Evolutionary conservation across 2,797 vertebrate genomes (phyloP).

Genomic region (Leptodactylus fallax): DNA sequence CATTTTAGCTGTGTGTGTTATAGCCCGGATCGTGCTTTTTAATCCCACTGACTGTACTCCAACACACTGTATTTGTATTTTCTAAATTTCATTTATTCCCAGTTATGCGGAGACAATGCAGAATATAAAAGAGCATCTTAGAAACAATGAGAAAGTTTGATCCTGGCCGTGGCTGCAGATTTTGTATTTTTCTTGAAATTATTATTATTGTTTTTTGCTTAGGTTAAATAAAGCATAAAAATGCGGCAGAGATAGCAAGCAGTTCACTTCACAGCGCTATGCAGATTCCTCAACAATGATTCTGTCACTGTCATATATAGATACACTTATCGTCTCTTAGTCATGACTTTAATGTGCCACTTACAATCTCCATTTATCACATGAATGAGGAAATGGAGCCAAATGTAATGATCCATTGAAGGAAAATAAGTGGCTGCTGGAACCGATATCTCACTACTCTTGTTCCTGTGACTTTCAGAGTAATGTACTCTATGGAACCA

Average conservation of each 20-base stretch:
- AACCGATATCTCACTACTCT: conserved; percentile 70
- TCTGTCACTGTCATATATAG: conserved; percentile 34
- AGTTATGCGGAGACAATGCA: conserved; percentile 19
- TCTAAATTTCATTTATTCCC: conserved; percentile 69
- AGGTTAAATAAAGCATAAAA: conserved; percentile 39
- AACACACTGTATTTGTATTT: conserved; percentile 71
- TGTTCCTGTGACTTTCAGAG: conserved; percentile 61
- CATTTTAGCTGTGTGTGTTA: conserved; percentile 18
- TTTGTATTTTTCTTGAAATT: background rate
- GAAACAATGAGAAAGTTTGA: conserved; percentile 19
- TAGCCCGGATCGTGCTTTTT: conserved; percentile 68
- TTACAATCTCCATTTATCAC: conserved; percentile 49
- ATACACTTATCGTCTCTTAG: conserved; percentile 49
- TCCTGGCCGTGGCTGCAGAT: background rate
- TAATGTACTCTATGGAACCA: conserved; percentile 35
- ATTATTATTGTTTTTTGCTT: conserved; percentile 3
- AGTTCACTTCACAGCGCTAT: background rate
- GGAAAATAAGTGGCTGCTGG: conserved; percentile 46
- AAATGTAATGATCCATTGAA: conserved; percentile 51
- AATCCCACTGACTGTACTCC: conserved; percentile 71
- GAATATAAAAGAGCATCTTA: background rate
- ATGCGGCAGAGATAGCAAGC: background rate
- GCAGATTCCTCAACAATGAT: conserved; percentile 34
- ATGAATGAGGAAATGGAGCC: conserved; percentile 44
- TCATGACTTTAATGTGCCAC: conserved; percentile 53